These are phyloP conservation scores for Gnathonemus echidnorhynchus DNA, from an alignment of 2,113 vertebrate species.

Conservation along the genomic window DNA sequence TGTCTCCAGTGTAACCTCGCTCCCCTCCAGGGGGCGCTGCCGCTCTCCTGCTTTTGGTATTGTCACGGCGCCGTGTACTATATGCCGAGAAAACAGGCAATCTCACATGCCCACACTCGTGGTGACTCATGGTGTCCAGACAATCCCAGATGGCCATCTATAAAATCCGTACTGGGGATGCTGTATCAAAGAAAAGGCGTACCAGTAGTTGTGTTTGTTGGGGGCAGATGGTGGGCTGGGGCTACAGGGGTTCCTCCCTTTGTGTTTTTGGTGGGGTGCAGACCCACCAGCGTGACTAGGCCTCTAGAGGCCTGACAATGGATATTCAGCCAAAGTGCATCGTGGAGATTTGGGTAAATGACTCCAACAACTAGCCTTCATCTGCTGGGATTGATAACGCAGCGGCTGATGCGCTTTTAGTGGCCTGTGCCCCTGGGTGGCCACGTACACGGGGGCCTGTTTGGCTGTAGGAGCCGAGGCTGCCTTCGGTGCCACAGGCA, in stretches of 20 bases:
- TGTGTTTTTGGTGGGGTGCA: not conserved
- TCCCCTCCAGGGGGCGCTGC: not conserved
- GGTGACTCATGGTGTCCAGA: not conserved
- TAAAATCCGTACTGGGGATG: not conserved
- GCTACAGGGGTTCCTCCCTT: not conserved
- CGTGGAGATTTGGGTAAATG: not conserved
- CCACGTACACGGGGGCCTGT: not conserved
- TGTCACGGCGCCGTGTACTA: not conserved
- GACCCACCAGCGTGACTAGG: not conserved
- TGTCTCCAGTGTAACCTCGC: not conserved
- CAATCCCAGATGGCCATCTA: not conserved
- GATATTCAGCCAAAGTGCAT: not conserved
- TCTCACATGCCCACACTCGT: not conserved
- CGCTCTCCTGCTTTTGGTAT: not conserved
- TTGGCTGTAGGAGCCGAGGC: not conserved
- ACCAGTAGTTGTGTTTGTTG: not conserved
- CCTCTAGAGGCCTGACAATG: not conserved
- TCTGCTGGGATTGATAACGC: not conserved
- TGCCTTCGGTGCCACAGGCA: no score
- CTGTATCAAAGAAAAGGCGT: not conserved
- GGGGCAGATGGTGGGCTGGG: not conserved
- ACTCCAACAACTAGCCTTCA: not conserved
- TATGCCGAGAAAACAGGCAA: not conserved
- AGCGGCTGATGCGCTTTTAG: not conserved
- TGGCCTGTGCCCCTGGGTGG: not conserved